A percentile compares a stretch with the other conserved stretches of the same genome.
Conservation (phyloP, 2,888 invertebrate genomes). For the Anthrax anthrax region DNA sequence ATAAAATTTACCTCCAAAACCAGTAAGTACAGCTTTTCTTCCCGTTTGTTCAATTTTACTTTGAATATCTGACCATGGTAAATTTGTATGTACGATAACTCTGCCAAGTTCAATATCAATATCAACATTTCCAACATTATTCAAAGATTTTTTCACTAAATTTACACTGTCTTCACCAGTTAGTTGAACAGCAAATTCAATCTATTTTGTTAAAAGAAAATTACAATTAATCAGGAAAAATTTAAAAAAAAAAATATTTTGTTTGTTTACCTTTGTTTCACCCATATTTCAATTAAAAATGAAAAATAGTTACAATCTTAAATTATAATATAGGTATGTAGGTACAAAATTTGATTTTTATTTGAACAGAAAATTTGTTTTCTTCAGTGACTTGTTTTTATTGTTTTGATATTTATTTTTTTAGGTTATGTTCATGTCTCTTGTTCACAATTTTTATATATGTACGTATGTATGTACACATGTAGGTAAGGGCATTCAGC, state of each 20-base stretch:
- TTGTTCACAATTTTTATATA: no score
- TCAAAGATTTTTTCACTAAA: slow-evolving; percentile 28
- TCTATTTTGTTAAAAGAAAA: slow-evolving; percentile 32
- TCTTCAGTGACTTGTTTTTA: no score
- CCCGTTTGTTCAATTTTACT: slow-evolving; percentile 46
- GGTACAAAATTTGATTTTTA: no score
- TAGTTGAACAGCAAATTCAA: slow-evolving; percentile 54
- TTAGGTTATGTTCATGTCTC: no score
- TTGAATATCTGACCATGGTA: slow-evolving; percentile 34
- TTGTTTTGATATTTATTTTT: no score
- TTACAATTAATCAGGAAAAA: neutral
- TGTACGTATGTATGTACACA: no score
- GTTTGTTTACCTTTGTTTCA: neutral
- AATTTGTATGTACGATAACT: slow-evolving; percentile 25
- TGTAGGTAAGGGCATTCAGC: no score
- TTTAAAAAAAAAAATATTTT: neutral
- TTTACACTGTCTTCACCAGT: slow-evolving; percentile 37
- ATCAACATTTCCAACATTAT: slow-evolving; percentile 27
- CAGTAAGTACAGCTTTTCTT: slow-evolving; percentile 59
- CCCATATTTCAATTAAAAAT: no score
- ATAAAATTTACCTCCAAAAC: slow-evolving; percentile 48
- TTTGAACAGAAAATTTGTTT: no score
- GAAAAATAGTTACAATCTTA: no score
- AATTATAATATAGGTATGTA: no score
- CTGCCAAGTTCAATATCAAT: slow-evolving; percentile 24